These are phyloP conservation scores for Rousettus leschenaultii DNA, from an alignment of 2,113 vertebrate species.

Conservation along the genomic window DNA sequence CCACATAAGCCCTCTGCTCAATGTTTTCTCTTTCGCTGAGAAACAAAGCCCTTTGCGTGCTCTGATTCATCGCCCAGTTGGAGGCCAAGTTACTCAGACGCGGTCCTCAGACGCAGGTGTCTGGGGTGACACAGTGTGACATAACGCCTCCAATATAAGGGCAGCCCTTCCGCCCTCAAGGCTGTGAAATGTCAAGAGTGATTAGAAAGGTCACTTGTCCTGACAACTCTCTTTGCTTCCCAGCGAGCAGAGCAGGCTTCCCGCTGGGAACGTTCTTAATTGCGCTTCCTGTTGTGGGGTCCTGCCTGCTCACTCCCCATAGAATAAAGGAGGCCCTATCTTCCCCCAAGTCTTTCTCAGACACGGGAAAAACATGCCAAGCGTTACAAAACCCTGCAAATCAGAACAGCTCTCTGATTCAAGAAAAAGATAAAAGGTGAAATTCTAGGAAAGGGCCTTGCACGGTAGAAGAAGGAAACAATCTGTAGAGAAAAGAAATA, in stretches of 20 bases:
- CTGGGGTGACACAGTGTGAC: conserved; percentile 42
- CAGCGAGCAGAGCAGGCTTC: conserved; percentile 42
- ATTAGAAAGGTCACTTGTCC: conserved; percentile 76
- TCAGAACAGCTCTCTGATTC: background rate
- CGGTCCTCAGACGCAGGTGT: conserved; percentile 47
- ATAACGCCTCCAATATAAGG: conserved; percentile 43
- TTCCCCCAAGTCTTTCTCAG: background rate
- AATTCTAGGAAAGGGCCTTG: background rate
- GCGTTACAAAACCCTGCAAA: background rate
- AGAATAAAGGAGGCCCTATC: background rate
- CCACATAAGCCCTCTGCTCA: conserved; percentile 24
- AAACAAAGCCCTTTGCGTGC: conserved; percentile 35
- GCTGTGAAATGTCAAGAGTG: conserved; percentile 70
- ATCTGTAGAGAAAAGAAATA: background rate
- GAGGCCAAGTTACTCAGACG: conserved; percentile 21
- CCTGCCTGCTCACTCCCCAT: background rate
- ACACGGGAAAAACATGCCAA: background rate
- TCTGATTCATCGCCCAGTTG: conserved; percentile 26
- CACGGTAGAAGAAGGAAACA: background rate
- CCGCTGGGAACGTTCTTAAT: conserved; percentile 60
- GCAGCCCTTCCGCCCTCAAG: conserved; percentile 55
- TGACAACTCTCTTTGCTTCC: conserved; percentile 61
- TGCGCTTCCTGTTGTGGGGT: conserved; percentile 22
- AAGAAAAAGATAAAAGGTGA: background rate
- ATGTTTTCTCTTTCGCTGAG: conserved; percentile 22